phyloP scores from a whole-genome alignment of 1,140 invertebrate genomes.

The Ceratosolen solmsi region DNA sequence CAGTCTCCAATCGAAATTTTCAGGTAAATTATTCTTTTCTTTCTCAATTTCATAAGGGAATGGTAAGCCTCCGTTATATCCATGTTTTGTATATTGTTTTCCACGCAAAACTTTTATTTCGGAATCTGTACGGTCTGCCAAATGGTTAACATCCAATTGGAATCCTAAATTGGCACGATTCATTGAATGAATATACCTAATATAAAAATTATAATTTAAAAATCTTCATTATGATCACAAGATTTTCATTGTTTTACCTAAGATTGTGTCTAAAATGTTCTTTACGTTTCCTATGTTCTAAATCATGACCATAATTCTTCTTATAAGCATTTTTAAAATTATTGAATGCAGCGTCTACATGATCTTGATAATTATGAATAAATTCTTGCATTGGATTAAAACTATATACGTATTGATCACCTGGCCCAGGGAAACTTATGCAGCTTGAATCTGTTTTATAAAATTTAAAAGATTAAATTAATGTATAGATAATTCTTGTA shows the following conservation, averaged over 20 bases:
- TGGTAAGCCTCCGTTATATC: constrained; percentile 82
- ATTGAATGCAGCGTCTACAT: constrained; percentile 86
- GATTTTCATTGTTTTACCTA: constrained; percentile 71
- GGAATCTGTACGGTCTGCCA: constrained; percentile 86
- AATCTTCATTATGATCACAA: too few species aligned
- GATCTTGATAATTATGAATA: constrained; percentile 80
- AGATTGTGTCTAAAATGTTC: constrained; percentile 92
- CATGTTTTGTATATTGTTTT: constrained; percentile 76
- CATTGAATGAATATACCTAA: constrained; percentile 87
- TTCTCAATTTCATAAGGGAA: constrained; percentile 81
- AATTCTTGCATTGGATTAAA: constrained; percentile 97
- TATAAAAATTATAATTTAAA: constrained; percentile 49
- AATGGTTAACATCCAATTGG: constrained; percentile 87
- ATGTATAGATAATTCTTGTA: too few species aligned
- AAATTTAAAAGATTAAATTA: constrained; percentile 12
- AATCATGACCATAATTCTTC: constrained; percentile 78
- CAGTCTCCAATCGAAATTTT: constrained; percentile 90
- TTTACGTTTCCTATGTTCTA: constrained; percentile 82
- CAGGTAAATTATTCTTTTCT: constrained; percentile 76
- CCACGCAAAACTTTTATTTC: constrained; percentile 89
- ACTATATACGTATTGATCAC: constrained; percentile 81
- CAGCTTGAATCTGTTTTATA: constrained; percentile 80
- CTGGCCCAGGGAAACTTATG: constrained; percentile 90
- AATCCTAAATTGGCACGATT: constrained; percentile 86
- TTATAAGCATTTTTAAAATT: constrained; percentile 84